Evolutionary conservation across 2,797 vertebrate genomes (phyloP), one percentile per base, ranked within the genome.

Genomic region (Ceryle rudis): DNA sequence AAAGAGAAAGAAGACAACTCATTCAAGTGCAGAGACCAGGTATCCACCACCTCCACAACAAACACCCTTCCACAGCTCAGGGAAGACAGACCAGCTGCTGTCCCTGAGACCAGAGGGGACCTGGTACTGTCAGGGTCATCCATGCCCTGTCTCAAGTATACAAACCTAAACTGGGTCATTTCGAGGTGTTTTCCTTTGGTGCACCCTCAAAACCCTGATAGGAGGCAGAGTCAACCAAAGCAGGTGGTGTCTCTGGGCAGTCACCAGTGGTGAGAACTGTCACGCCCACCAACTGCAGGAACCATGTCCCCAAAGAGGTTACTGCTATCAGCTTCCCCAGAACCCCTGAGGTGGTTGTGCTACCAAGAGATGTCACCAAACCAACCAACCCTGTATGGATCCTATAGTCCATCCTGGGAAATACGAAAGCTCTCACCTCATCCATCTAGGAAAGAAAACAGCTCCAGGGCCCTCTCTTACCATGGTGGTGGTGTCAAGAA

Each of bases 81-180:
- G 19, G 52, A 42, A 16, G 17, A 7, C 25, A 74, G 78, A 31
- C 4, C 28, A 77, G 33, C n/a, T 61, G 28, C 28, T 66, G 42
- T 33, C 20, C 35, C 33, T 16, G 18, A 61, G 37, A 52, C 20
- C 57, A 57, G 47, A 82, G 42, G 14, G 31, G 12, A 73, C 41
- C 29, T 67, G 58, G 18, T 33, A 49, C 39, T 37, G 19, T 17
- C n/a, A 8, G 1, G 10, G 51, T 65, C 80, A 78, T 17, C 19
- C 26, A 11, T 7, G 47, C 44, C 74, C 49, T 37, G 31, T 46
- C 51, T 39, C 55, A 78, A 60, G 88, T n/a, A 66, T 9, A 64
- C 35, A 81, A 21, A 7, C 42, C 25, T 29, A 64, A 4, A 69
- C 3, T 28, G 5, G 17, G 15, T 15, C 2, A 0, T 5, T 69